phyloP scores from a whole-genome alignment of 2,113 vertebrate species.

The Ornithorhynchus anatinus region DNA sequence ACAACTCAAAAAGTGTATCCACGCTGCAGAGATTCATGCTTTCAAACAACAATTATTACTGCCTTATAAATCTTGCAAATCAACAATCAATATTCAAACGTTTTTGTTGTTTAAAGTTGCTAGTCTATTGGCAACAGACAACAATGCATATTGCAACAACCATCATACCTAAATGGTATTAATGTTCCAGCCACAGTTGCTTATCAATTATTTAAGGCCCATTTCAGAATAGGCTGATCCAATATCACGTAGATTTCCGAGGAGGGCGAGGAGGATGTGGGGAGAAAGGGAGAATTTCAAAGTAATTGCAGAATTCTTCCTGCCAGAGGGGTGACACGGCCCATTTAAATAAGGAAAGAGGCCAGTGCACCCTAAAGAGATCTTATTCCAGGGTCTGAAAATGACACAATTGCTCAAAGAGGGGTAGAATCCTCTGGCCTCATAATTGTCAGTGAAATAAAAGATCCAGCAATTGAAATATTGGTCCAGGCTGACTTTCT shows the following conservation, averaged over 20 bases:
- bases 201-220: constrained; percentile 48
- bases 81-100: constrained; percentile 32
- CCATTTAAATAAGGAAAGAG: not conserved
- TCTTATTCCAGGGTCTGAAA: constrained; percentile 22
- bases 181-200: constrained; percentile 13
- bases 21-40: not conserved
- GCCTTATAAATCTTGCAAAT: constrained; percentile 24
- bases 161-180: constrained; percentile 41
- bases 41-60: constrained; percentile 16
- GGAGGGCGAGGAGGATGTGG: not conserved
- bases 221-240: constrained; percentile 9
- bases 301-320: not conserved
- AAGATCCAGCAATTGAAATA: constrained; percentile 69
- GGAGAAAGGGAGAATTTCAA: not conserved
- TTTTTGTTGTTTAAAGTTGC: constrained; percentile 22
- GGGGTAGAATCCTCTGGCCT: constrained; percentile 26
- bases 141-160: constrained; percentile 33
- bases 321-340: not conserved
- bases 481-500: constrained; percentile 67
- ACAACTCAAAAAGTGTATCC: not conserved
- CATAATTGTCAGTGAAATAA: constrained; percentile 58
- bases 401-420: constrained; percentile 32
- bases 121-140: constrained; percentile 25
- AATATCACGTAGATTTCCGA: constrained; percentile 2
- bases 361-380: constrained; percentile 23